A percentile compares a stretch with the other conserved stretches of the same genome.
These are phyloP conservation scores for Actinemys pallida DNA, from an alignment of 2,113 vertebrate species.

Conservation along the genomic window DNA sequence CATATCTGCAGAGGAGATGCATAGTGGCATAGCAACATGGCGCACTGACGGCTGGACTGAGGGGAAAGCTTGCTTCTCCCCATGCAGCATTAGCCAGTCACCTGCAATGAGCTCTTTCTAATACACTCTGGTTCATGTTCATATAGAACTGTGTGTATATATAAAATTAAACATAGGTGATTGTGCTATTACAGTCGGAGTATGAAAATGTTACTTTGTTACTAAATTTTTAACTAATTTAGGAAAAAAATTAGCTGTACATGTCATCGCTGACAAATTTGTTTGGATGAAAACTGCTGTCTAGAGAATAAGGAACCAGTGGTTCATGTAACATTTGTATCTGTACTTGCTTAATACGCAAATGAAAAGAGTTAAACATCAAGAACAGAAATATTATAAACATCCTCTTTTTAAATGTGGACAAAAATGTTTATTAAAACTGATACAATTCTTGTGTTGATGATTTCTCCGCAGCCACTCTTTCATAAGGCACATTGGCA, in stretches of 20 bases:
- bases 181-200: not conserved
- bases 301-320: not conserved
- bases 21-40: not conserved
- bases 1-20: not conserved
- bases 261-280: rapidly evolving
- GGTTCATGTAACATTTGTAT: not conserved
- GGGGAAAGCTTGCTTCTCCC: not conserved
- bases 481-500: not conserved
- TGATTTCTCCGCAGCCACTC: not conserved
- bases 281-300: not conserved
- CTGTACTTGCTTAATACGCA: not conserved
- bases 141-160: rapidly evolving
- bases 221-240: not conserved
- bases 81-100: rapidly evolving
- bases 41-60: rapidly evolving
- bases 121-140: rapidly evolving
- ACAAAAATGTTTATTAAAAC: not conserved
- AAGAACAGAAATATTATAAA: slow-evolving; percentile 1
- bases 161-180: rapidly evolving
- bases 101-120: not conserved
- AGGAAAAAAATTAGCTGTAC: not conserved
- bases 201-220: not conserved
- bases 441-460: not conserved
- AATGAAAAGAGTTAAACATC: not conserved
- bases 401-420: slow-evolving; percentile 37